Percentiles rank a stretch among this genome's conserved stretches.
Evolutionary conservation across 2,113 vertebrate genomes (phyloP).

Genomic region (Strigops habroptila): DNA sequence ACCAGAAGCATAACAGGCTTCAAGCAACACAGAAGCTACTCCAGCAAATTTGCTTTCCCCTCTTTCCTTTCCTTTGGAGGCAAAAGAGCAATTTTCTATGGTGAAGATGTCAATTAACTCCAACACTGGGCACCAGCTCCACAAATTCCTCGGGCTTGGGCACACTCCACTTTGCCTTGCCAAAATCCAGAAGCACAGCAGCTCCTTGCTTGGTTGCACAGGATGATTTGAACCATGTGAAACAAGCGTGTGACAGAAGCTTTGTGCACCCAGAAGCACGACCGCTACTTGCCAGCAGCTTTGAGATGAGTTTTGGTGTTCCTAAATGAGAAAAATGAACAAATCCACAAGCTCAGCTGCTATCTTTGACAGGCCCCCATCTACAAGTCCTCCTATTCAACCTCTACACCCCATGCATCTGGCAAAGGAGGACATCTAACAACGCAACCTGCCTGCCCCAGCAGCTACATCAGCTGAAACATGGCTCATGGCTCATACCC

Average conservation of each 20-base stretch:
- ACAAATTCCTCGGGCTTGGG: background rate
- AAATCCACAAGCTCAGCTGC: background rate
- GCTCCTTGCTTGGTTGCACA: fast-evolving
- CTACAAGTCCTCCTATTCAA: background rate
- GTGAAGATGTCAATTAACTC: background rate
- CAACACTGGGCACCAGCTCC: background rate
- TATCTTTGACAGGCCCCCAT: background rate
- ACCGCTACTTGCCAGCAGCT: background rate
- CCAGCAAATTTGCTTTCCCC: background rate
- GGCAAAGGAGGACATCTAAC: background rate
- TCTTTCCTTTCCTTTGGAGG: fast-evolving
- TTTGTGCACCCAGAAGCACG: fast-evolving
- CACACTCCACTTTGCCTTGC: fast-evolving
- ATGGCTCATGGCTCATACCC: background rate
- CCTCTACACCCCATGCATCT: background rate
- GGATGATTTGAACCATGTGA: fast-evolving
- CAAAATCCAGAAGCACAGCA: background rate
- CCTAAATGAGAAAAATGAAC: background rate
- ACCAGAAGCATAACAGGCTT: background rate
- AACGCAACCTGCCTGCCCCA: background rate
- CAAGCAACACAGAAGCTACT: fast-evolving
- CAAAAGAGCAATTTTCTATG: fast-evolving
- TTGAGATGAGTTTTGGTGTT: background rate
- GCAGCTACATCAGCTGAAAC: background rate
- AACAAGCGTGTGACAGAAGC: fast-evolving